A percentile compares a stretch with the other conserved stretches of the same genome.
Evolutionary conservation across 2,113 vertebrate species (phyloP).

Genomic region (Sander vitreus): DNA sequence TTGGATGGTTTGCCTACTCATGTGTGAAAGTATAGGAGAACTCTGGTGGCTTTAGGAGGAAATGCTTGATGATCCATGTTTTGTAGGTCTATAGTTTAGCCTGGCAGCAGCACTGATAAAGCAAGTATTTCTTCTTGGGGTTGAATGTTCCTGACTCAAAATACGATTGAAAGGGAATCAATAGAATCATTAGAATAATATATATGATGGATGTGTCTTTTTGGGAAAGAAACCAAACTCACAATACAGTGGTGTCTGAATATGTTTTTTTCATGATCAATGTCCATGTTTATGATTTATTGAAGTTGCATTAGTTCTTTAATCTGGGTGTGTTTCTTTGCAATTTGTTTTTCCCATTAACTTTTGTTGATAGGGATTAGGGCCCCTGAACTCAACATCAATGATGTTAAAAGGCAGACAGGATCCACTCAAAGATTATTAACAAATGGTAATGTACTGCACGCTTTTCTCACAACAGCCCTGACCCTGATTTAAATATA

Average conservation of each 20-base stretch:
- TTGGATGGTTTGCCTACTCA: conserved; percentile 60
- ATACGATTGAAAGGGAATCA: not conserved
- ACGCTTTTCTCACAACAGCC: conserved; percentile 37
- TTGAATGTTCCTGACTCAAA: conserved; percentile 12
- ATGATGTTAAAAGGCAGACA: conserved; percentile 55
- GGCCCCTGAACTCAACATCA: conserved; percentile 60
- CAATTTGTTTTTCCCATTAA: conserved; percentile 59
- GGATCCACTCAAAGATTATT: conserved; percentile 59
- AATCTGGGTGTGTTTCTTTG: conserved; percentile 16
- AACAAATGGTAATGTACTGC: conserved; percentile 49
- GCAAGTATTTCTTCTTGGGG: conserved; percentile 21
- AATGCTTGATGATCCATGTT: conserved; percentile 62
- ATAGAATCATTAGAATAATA: not conserved
- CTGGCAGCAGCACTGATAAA: conserved; percentile 31
- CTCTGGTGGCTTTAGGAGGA: conserved; percentile 51
- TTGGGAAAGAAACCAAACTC: not conserved
- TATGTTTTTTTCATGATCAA: not conserved
- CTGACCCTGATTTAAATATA: conserved; percentile 64
- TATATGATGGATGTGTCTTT: not conserved
- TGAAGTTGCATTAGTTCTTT: conserved; percentile 19
- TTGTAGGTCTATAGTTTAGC: conserved; percentile 50
- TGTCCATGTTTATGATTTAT: not conserved
- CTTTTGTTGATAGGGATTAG: conserved; percentile 51
- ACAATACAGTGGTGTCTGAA: not conserved
- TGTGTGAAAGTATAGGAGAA: conserved; percentile 62